Evolutionary conservation across 2,113 vertebrate species (phyloP).

Genomic region (Uria aalge): DNA sequence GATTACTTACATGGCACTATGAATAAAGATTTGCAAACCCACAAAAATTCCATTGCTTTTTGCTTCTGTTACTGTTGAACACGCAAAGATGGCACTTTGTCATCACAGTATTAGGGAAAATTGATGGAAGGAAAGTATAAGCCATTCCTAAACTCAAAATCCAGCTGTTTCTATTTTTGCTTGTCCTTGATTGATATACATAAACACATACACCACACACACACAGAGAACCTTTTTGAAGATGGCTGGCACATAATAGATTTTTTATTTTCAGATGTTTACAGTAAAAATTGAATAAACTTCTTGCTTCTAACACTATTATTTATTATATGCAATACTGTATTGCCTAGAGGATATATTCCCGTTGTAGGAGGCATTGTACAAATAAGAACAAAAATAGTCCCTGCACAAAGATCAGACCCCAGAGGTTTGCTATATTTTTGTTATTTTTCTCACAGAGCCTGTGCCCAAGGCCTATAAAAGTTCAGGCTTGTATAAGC

Average conservation of each 20-base stretch:
- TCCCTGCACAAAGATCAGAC: not conserved
- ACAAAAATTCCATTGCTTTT: not conserved
- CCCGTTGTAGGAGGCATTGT: not conserved
- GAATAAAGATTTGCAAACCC: not conserved
- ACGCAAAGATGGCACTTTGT: not conserved
- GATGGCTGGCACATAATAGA: not conserved
- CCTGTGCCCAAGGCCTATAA: not conserved
- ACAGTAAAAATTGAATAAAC: not conserved
- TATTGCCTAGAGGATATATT: not conserved
- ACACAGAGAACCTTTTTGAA: not conserved
- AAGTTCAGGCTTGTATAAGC: not conserved
- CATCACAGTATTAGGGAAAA: not conserved
- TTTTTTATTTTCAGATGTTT: not conserved
- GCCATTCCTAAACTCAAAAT: not conserved
- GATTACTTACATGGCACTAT: not conserved
- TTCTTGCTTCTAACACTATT: not conserved
- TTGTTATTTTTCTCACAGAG: not conserved
- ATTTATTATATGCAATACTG: not conserved
- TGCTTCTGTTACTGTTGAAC: not conserved
- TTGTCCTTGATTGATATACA: not conserved
- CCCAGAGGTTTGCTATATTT: not conserved
- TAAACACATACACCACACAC: not conserved
- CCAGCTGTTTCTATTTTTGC: not conserved
- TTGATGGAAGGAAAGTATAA: not conserved
- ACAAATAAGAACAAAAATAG: not conserved